phyloP scores from a whole-genome alignment of 2,888 invertebrate species.

The Apocheima hispidaria region DNA sequence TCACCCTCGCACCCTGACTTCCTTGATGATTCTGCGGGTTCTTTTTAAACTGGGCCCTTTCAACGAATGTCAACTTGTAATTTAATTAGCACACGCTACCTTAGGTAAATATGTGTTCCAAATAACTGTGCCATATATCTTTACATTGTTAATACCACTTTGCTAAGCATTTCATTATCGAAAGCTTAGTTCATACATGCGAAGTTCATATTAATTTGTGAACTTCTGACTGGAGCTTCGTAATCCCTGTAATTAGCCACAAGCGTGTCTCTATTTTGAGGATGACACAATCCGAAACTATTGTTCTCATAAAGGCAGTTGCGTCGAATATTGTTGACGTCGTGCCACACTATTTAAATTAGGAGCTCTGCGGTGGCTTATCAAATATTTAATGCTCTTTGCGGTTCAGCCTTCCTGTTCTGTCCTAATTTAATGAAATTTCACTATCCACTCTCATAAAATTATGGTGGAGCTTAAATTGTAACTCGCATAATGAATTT shows the following conservation, averaged over 20 bases:
- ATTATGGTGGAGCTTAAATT: slow-evolving; percentile 31
- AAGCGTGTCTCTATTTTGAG: slow-evolving; percentile 42
- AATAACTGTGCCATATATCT: background rate
- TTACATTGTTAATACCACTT: background rate
- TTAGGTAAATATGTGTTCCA: background rate
- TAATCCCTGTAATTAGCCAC: slow-evolving; percentile 38
- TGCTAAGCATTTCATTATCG: slow-evolving; percentile 12
- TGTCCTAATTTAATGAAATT: slow-evolving; percentile 54
- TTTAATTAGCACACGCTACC: slow-evolving; percentile 39
- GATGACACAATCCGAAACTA: slow-evolving; percentile 39
- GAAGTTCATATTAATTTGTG: slow-evolving; percentile 19
- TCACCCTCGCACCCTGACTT: slow-evolving; percentile 59
- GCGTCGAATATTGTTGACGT: slow-evolving; percentile 50
- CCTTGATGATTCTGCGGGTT: slow-evolving; percentile 47
- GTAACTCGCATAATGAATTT: slow-evolving; percentile 37
- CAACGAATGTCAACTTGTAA: slow-evolving; percentile 26
- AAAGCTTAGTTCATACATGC: slow-evolving; percentile 5
- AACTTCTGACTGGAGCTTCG: slow-evolving; percentile 22
- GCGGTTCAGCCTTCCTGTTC: slow-evolving; percentile 50
- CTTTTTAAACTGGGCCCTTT: slow-evolving; percentile 48
- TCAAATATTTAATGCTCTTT: slow-evolving; percentile 57
- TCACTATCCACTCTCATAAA: slow-evolving; percentile 40
- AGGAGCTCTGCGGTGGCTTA: slow-evolving; percentile 51
- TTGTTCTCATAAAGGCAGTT: slow-evolving; percentile 48
- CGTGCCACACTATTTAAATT: slow-evolving; percentile 51